phyloP scores from a whole-genome alignment of 2,888 invertebrate species.

The Heliconius cydno region DNA sequence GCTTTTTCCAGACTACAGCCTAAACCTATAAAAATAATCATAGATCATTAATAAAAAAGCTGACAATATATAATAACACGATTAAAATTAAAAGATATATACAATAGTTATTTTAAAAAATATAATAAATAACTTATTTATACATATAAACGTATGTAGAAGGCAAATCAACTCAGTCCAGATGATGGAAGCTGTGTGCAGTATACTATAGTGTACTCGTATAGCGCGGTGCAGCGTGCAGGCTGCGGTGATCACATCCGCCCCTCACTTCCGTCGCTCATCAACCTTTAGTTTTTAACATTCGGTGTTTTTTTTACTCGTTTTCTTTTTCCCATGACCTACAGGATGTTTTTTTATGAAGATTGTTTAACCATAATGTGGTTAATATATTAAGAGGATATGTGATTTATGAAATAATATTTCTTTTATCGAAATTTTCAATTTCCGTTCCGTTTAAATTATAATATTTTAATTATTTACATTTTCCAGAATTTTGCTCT shows the following conservation, averaged over 20 bases:
- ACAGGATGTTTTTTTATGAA: constrained; percentile 53
- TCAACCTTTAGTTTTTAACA: constrained; percentile 50
- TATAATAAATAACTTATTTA: no score
- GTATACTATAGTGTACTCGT: neutral
- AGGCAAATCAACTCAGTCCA: neutral
- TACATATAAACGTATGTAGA: neutral
- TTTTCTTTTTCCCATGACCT: constrained; percentile 67
- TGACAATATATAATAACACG: no score
- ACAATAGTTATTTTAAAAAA: no score
- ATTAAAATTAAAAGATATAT: no score
- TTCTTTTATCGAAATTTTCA: neutral
- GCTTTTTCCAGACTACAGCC: no score
- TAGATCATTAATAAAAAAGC: no score
- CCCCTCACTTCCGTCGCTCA: constrained; percentile 62
- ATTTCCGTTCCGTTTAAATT: neutral
- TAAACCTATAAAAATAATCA: no score
- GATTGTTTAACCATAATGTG: constrained; percentile 43
- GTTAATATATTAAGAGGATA: constrained; percentile 38
- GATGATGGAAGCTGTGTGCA: neutral
- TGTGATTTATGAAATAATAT: constrained; percentile 9
- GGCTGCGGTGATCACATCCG: constrained; percentile 71
- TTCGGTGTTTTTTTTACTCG: constrained; percentile 43
- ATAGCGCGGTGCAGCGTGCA: constrained; percentile 44
- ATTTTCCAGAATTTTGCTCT: neutral
- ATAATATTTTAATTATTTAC: neutral